These are phyloP conservation scores for Canis aureus DNA, from an alignment of 2,113 vertebrate species.

Conservation along the genomic window DNA sequence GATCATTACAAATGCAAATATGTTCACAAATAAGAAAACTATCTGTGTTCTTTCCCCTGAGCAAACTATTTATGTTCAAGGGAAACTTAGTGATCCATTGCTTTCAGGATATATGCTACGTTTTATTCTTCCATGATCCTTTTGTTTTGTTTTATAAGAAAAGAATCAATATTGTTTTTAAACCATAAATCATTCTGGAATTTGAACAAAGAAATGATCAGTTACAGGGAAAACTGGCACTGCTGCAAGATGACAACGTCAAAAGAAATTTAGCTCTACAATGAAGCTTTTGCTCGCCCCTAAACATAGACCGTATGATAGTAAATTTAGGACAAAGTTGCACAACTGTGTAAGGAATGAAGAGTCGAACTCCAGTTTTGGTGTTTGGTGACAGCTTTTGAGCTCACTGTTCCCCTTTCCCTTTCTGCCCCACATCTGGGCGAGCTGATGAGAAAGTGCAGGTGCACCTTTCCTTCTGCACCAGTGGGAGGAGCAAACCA, in stretches of 20 bases:
- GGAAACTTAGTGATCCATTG: neutral
- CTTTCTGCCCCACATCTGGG: neutral
- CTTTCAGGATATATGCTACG: neutral
- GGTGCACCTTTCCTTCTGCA: neutral
- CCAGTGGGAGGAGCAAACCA: neutral
- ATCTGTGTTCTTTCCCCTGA: constrained; percentile 31
- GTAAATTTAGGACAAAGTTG: constrained; percentile 5
- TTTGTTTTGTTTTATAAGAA: constrained; percentile 1
- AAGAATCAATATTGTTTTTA: constrained; percentile 26
- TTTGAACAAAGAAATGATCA: constrained; percentile 39
- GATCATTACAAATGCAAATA: constrained; percentile 37
- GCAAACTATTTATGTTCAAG: constrained; percentile 42
- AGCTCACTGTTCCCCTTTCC: neutral
- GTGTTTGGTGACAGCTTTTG: neutral
- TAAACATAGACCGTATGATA: neutral
- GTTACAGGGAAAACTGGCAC: constrained; percentile 18
- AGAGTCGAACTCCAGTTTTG: neutral
- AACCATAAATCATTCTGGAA: constrained; percentile 68
- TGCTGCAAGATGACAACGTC: neutral
- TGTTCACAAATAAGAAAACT: constrained; percentile 52
- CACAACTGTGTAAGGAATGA: neutral
- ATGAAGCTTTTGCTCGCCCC: neutral
- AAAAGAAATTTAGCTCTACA: constrained; percentile 6
- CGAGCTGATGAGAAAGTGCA: neutral
- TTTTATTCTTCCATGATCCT: constrained; percentile 47